phyloP scores from a whole-genome alignment of 2,797 vertebrate genomes.

The Lophius americanus region DNA sequence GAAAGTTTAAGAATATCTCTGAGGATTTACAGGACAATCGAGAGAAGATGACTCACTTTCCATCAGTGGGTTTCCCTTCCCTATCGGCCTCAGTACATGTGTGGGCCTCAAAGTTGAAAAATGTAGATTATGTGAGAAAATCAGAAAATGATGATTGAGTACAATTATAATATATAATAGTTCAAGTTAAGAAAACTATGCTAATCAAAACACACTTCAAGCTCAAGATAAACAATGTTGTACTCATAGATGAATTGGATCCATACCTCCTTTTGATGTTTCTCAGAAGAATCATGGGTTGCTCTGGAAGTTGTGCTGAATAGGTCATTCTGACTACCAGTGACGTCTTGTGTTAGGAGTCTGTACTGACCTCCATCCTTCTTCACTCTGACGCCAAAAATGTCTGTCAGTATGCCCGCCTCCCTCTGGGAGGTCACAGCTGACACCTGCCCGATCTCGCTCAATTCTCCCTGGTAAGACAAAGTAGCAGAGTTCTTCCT shows the following conservation, averaged over 20 bases:
- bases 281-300: slow-evolving; percentile 20
- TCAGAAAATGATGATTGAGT: slow-evolving; percentile 1
- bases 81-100: slow-evolving; percentile 32
- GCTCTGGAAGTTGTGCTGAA: slow-evolving; percentile 70
- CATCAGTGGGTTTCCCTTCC: slow-evolving; percentile 46
- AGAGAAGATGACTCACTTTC: slow-evolving; percentile 62
- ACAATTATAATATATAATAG: too few species aligned
- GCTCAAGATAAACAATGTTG: neutral
- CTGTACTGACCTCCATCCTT: slow-evolving; percentile 90
- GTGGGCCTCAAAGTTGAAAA: slow-evolving; percentile 24
- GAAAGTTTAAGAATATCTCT: slow-evolving; percentile 16
- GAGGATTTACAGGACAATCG: neutral
- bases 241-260: slow-evolving; percentile 1
- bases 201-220: too few species aligned
- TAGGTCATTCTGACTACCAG: slow-evolving; percentile 84
- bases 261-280: slow-evolving; percentile 77
- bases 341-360: slow-evolving; percentile 86
- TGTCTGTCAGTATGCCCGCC: slow-evolving; percentile 86
- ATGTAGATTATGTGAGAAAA: slow-evolving; percentile 2
- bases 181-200: too few species aligned
- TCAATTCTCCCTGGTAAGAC: slow-evolving; percentile 81
- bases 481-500: slow-evolving; percentile 50
- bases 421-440: slow-evolving; percentile 82
- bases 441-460: slow-evolving; percentile 57
- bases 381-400: slow-evolving; percentile 93